Base-by-base conservation (phyloP, 1,140 invertebrate genomes). In the Pectinophora gossypiella region DNA sequence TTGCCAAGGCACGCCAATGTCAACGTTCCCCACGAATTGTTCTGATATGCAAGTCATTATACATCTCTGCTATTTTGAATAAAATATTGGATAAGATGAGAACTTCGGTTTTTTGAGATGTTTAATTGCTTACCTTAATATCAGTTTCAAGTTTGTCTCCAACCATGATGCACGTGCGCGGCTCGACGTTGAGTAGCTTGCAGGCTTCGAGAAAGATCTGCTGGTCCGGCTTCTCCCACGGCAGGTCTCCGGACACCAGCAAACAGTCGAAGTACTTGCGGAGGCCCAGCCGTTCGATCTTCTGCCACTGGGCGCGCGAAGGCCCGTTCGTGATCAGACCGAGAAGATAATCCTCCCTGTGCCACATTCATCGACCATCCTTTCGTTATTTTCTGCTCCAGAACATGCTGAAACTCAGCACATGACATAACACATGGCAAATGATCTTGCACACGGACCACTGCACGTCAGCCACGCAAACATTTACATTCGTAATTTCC, bases 91-190 rank as follows among this genome's bases (percentile, higher is more conserved):
- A n/a, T n/a, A n/a, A n/a, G n/a, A n/a, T n/a, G n/a, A n/a, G n/a
- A n/a, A n/a, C n/a, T n/a, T n/a, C n/a, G n/a, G n/a, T n/a, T n/a
- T n/a, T n/a, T n/a, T n/a, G n/a, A n/a, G n/a, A n/a, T n/a, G n/a
- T n/a, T n/a, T n/a, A n/a, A 36, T 23, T 23, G 48, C 45, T 61
- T 57, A 91, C 90, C 87, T 89, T 88, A 57, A 96, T 96, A 82
- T 96, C 95, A 7, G 95, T 95, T 76, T 96, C 94, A 54, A 96
- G 73, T 73, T 95, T 95, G 70, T 96, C 95, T 7, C 95, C 95
- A 62, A 96, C 92, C 94, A 97, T 96, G 57, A 95, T 90, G 82
- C 94, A 96, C 60, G 92, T 90, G 13, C 90, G 75, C 0, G 95
- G 91, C 60, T 91, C 87, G 6, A 96, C 93, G 52, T 91, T 89